A percentile compares a stretch with the other conserved stretches of the same genome.
phyloP scores from a whole-genome alignment of 2,113 vertebrate genomes.

The Siniperca chuatsi region DNA sequence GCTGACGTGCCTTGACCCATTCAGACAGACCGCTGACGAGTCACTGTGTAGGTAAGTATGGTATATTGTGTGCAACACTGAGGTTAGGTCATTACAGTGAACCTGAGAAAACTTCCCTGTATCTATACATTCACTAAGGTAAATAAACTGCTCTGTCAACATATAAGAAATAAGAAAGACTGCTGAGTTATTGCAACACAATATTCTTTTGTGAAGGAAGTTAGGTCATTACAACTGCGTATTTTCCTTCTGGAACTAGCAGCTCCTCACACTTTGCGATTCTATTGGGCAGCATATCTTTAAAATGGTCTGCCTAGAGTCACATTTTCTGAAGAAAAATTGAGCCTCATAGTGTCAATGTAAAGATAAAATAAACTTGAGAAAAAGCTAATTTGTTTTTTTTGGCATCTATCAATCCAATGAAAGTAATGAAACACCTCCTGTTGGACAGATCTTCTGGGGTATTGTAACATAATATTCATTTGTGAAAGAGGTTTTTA shows the following conservation, averaged over 20 bases:
- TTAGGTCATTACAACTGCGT: neutral
- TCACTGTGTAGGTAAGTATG: neutral
- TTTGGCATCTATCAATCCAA: neutral
- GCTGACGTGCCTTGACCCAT: neutral
- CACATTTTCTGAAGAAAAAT: neutral
- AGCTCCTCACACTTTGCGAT: neutral
- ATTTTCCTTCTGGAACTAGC: neutral
- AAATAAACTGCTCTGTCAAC: neutral
- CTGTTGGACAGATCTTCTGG: neutral
- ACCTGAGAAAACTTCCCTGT: neutral
- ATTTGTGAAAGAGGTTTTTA: constrained; percentile 8
- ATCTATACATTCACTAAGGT: neutral
- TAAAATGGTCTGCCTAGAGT: neutral
- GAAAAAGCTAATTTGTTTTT: neutral
- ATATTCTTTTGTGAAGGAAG: constrained; percentile 16
- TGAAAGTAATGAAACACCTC: neutral
- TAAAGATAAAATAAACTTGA: neutral
- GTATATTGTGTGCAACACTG: neutral
- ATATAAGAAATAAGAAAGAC: neutral
- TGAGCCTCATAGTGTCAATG: neutral
- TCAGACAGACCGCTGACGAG: neutral
- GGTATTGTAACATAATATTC: neutral
- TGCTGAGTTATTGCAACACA: neutral
- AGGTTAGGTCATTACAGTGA: neutral
- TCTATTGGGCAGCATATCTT: neutral